Evolutionary conservation across 2,888 invertebrate species (phyloP).

Genomic region (Phania funesta): DNA sequence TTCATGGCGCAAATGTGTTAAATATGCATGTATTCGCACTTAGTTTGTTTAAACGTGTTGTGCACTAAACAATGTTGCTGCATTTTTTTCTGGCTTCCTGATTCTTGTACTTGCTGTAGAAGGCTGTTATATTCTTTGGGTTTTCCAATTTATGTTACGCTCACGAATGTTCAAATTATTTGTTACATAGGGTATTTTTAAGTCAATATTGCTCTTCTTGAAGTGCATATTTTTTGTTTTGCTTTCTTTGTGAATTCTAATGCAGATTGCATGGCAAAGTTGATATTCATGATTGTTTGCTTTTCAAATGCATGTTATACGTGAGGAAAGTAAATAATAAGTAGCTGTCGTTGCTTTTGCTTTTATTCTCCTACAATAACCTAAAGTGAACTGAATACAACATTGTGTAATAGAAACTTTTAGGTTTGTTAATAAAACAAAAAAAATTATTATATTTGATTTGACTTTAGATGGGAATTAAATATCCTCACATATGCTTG

Average conservation of each 20-base stretch:
- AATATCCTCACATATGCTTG: too few relatives aligned
- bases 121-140: too few relatives aligned
- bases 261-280: slow-evolving; percentile 66
- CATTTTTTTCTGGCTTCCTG: neutral
- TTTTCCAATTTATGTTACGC: too few relatives aligned
- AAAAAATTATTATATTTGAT: neutral
- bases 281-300: slow-evolving; percentile 67
- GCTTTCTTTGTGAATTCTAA: slow-evolving; percentile 36
- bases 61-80: slow-evolving; percentile 11
- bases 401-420: neutral
- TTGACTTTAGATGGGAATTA: neutral
- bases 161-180: too few relatives aligned
- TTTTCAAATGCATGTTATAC: slow-evolving; percentile 66
- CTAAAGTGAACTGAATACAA: slow-evolving; percentile 1
- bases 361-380: slow-evolving; percentile 13
- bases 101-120: neutral
- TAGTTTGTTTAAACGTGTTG: neutral
- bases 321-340: slow-evolving; percentile 63
- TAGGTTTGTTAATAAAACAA: slow-evolving; percentile 1
- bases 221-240: neutral
- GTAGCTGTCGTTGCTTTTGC: slow-evolving; percentile 28
- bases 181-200: neutral
- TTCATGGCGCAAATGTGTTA: slow-evolving; percentile 29
- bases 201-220: neutral
- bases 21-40: neutral